These are phyloP conservation scores for Scartelaos histophorus DNA, from an alignment of 2,113 vertebrate species.

Conservation along the genomic window DNA sequence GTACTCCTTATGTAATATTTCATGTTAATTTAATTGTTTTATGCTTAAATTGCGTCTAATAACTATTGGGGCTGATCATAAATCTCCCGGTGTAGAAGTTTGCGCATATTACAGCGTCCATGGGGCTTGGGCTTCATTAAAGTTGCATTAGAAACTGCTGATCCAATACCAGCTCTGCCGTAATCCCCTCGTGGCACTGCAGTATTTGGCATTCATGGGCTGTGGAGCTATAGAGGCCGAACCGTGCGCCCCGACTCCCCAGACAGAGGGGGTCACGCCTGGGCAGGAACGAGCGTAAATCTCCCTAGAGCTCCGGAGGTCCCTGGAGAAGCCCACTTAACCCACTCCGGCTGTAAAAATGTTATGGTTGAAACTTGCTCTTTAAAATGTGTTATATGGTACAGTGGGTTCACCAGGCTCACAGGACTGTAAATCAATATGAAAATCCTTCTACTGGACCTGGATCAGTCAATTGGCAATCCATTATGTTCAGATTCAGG, in stretches of 20 bases:
- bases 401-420: no score
- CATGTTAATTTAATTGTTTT: not conserved
- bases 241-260: conserved; percentile 25
- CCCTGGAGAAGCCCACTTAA: conserved; percentile 40
- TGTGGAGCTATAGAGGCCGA: conserved; percentile 31
- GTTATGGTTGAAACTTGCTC: not conserved
- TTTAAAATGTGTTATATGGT: no score
- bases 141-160: not conserved
- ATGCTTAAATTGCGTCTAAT: not conserved
- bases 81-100: not conserved
- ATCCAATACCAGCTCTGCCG: not conserved
- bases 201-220: conserved; percentile 37
- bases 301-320: conserved; percentile 23
- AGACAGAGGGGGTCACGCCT: conserved; percentile 18
- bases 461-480: no score
- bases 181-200: not conserved
- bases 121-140: not conserved
- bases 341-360: conserved; percentile 5
- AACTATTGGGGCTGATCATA: not conserved
- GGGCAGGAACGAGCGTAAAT: conserved; percentile 14
- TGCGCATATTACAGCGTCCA: not conserved
- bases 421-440: no score
- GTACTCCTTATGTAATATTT: no score
- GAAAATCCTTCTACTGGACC: no score
- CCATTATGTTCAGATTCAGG: no score